Evolutionary conservation across 2,113 vertebrate genomes (phyloP).

Genomic region (Cyprinodon brontotheroides): DNA sequence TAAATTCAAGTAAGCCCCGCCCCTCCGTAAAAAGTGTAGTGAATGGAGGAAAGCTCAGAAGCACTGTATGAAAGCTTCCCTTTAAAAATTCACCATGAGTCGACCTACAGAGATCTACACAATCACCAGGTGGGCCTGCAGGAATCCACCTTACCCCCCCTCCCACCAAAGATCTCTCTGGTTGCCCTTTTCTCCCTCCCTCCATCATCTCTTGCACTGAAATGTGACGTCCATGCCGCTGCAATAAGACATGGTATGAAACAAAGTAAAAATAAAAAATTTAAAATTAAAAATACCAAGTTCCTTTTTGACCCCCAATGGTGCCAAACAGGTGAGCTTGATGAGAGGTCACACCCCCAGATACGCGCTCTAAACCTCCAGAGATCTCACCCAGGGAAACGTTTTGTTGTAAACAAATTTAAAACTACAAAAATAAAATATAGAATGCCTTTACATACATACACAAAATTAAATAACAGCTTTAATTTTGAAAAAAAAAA

Average conservation of each 20-base stretch:
- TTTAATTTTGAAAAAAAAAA: conserved; percentile 54
- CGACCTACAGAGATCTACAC: conserved; percentile 18
- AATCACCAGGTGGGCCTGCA: conserved; percentile 24
- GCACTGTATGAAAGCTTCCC: conserved; percentile 17
- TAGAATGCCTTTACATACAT: conserved; percentile 72
- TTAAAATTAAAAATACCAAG: too few species aligned
- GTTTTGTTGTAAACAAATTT: conserved; percentile 85
- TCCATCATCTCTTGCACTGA: conserved; percentile 19
- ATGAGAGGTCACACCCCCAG: background rate
- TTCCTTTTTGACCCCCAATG: conserved; percentile 6
- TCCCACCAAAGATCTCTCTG: conserved; percentile 9
- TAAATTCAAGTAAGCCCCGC: conserved; percentile 41
- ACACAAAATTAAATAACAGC: conserved; percentile 90
- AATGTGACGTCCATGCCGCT: conserved; percentile 14
- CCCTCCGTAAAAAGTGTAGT: conserved; percentile 26
- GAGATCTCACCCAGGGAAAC: conserved; percentile 85
- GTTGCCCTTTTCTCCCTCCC: conserved; percentile 23
- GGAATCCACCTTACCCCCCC: conserved; percentile 7
- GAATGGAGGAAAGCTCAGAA: conserved; percentile 19
- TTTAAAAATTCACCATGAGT: conserved; percentile 32
- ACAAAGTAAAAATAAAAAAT: too few species aligned
- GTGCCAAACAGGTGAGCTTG: background rate
- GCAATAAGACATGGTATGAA: background rate
- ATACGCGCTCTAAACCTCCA: conserved; percentile 19
- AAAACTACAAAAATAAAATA: conserved; percentile 84